Evolutionary conservation across 2,797 vertebrate species (phyloP).

Genomic region (Myripristis murdjan): DNA sequence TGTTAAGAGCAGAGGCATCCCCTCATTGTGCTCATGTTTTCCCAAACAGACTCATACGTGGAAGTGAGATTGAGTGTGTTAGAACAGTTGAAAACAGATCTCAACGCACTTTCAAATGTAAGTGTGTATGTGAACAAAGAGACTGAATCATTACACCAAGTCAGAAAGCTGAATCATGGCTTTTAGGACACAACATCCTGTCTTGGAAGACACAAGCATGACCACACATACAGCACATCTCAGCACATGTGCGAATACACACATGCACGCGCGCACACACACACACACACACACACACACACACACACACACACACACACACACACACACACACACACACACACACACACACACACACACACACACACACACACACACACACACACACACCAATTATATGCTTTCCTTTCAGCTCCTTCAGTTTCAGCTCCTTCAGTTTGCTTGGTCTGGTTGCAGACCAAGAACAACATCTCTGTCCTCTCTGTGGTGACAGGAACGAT

Average conservation of each 20-base stretch:
- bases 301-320: too few species aligned
- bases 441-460: constrained; percentile 59
- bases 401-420: constrained; percentile 33
- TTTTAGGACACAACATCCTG: constrained; percentile 26
- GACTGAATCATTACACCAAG: neutral
- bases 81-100: neutral
- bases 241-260: too few species aligned
- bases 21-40: neutral
- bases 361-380: constrained; percentile 14
- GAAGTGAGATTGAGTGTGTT: neutral
- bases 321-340: too few species aligned
- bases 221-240: neutral
- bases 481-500: constrained; percentile 60
- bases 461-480: constrained; percentile 64
- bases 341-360: constrained; percentile 14
- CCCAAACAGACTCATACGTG: neutral
- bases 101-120: neutral
- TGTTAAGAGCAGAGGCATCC: too few species aligned
- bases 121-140: neutral
- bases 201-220: neutral
- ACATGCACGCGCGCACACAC: too few species aligned
- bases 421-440: constrained; percentile 42
- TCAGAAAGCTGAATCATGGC: constrained; percentile 2
- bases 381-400: constrained; percentile 19
- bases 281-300: too few species aligned